phyloP scores from a whole-genome alignment of 2,888 invertebrate genomes.

The Drosophila ezoana region DNA sequence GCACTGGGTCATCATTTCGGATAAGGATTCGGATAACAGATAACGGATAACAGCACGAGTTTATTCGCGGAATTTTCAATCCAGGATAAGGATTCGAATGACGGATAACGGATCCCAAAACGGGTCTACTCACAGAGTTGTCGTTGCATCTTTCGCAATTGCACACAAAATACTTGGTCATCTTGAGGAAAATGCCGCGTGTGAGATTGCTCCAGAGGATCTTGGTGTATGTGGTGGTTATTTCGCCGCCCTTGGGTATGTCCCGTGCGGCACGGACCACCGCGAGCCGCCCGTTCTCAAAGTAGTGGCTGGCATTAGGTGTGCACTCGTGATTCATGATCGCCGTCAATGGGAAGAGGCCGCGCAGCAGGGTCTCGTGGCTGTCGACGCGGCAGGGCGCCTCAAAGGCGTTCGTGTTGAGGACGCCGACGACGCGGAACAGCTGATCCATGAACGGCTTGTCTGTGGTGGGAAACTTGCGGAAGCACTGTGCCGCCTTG shows the following conservation, averaged over 20 bases:
- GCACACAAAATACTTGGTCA: slow-evolving; percentile 90
- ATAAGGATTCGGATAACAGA: neutral
- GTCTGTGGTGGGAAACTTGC: slow-evolving; percentile 83
- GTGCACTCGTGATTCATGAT: slow-evolving; percentile 91
- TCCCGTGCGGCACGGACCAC: slow-evolving; percentile 87
- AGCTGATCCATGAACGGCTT: slow-evolving; percentile 81
- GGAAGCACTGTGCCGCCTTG: slow-evolving; percentile 83
- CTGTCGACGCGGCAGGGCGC: slow-evolving; percentile 79
- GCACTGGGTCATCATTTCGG: neutral
- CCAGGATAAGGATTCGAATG: neutral
- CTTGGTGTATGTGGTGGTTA: slow-evolving; percentile 90
- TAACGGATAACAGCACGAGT: neutral
- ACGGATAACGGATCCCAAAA: neutral
- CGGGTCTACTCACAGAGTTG: slow-evolving; percentile 87
- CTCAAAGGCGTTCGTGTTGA: slow-evolving; percentile 85
- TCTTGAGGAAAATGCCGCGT: slow-evolving; percentile 87
- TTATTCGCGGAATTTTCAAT: too few relatives aligned
- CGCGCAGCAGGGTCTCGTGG: slow-evolving; percentile 86
- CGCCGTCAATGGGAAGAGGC: slow-evolving; percentile 89
- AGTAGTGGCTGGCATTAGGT: slow-evolving; percentile 90
- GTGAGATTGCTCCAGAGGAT: slow-evolving; percentile 90
- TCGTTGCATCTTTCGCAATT: slow-evolving; percentile 89
- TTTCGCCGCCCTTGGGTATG: slow-evolving; percentile 89
- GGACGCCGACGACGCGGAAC: slow-evolving; percentile 82
- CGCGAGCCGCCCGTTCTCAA: slow-evolving; percentile 87